These are phyloP conservation scores for Coracopsis vasa DNA, from an alignment of 2,113 vertebrate species.

Conservation along the genomic window DNA sequence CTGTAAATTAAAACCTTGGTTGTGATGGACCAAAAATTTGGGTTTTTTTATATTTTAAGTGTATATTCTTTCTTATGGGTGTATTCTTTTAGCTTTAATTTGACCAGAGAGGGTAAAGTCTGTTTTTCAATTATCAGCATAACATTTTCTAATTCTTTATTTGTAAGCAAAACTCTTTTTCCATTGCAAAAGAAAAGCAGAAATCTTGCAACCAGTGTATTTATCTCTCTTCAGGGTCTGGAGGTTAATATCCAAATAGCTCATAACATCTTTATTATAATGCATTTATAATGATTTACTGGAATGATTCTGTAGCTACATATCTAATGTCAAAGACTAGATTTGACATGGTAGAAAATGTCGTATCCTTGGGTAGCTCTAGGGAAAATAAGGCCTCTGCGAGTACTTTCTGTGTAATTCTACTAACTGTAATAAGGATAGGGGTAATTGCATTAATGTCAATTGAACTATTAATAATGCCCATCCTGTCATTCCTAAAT, in stretches of 20 bases:
- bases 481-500: constrained; percentile 77
- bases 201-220: constrained; percentile 63
- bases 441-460: constrained; percentile 80
- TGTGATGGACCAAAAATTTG: background rate
- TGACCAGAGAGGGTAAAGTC: constrained; percentile 35
- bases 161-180: constrained; percentile 54
- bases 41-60: background rate
- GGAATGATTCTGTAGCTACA: constrained; percentile 77
- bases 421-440: constrained; percentile 77
- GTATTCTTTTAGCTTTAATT: constrained; percentile 51
- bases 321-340: constrained; percentile 77
- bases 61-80: background rate
- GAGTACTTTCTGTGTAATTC: constrained; percentile 75
- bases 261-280: constrained; percentile 84
- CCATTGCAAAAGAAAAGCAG: constrained; percentile 65
- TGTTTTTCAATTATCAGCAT: constrained; percentile 60
- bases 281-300: constrained; percentile 86
- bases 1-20: background rate
- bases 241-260: constrained; percentile 79
- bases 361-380: constrained; percentile 75
- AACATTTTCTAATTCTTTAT: constrained; percentile 67
- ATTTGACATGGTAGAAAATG: constrained; percentile 78
- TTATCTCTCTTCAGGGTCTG: constrained; percentile 76
- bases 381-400: constrained; percentile 74
- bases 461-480: constrained; percentile 84